Evolutionary conservation across 2,113 vertebrate genomes (phyloP), one percentile per base, ranked within the genome.

Genomic region (Glaucomys volans): DNA sequence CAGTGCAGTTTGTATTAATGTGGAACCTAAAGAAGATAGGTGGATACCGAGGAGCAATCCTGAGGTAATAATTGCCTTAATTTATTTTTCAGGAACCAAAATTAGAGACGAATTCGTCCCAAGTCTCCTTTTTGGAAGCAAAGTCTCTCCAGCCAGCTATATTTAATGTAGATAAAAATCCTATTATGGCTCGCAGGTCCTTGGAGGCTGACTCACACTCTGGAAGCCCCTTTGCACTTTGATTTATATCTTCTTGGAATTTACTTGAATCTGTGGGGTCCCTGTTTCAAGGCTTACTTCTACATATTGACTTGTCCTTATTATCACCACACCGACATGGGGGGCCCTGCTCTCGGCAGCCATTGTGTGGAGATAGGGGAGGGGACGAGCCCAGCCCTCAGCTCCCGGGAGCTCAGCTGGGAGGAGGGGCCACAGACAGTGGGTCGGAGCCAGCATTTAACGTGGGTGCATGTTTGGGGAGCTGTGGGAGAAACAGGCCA

Each of bases 51-150:
- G 80, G 7, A 44, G 79, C 96, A 62, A 82, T 81, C 74, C 54
- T 12, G 74, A 94, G 75, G 35, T 77, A 92, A 79, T 96, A 95
- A 96, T 95, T 89, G 91, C 67, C 59, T 94, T 91, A 90, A 97
- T 90, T 96, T 96, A 90, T 95, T 97, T 97, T 96, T 94, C 93
- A 54, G 62, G 69, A 80, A 90, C 96, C 84, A 92, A 87, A 96
- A 96, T 95, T 77, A 92, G 88, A 97, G 91, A 87, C 93, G 72
- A 89, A 90, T 92, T 50, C 92, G 74, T 90, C 95, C 91, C 80
- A 62, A 35, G 80, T 82, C 80, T 90, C 90, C 92, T 87, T 80
- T 92, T 87, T 89, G n/a, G 84, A 87, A 77, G 59, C 44, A 10
- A 52, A 81, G 52, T 57, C 74, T 89, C 83, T 88, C 92, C 13